Percentiles rank a stretch among this genome's conserved stretches.
Conservation (phyloP, 1,140 invertebrate genomes). For the Daktulosphaira vitifoliae region DNA sequence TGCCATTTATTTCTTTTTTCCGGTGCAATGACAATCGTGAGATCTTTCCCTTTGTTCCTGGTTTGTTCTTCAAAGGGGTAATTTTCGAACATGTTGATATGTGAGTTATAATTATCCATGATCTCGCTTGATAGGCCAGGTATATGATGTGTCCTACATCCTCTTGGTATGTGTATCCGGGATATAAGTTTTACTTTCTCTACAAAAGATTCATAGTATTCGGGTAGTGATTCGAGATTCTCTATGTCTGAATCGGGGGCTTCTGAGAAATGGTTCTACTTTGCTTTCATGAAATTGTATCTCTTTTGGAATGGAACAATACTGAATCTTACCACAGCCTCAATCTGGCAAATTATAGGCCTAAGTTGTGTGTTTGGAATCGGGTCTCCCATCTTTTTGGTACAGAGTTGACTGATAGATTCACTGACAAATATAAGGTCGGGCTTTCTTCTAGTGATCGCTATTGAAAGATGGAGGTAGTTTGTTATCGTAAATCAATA, state of each 20-base stretch:
- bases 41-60: neutral
- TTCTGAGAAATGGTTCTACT: constrained; percentile 17
- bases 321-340: neutral
- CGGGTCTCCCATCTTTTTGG: constrained; percentile 15
- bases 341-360: constrained; percentile 13
- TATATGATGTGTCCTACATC: constrained; percentile 21
- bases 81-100: constrained; percentile 2
- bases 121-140: constrained; percentile 8
- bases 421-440: constrained; percentile 29
- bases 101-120: neutral
- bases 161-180: constrained; percentile 16
- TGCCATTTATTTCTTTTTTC: constrained; percentile 10
- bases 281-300: constrained; percentile 22
- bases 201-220: constrained; percentile 19
- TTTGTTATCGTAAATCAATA: constrained; percentile 21
- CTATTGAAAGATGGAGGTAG: constrained; percentile 18
- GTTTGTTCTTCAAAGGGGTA: neutral
- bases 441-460: constrained; percentile 10
- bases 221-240: neutral
- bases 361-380: constrained; percentile 27
- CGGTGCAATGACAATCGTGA: neutral
- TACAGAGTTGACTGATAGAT: neutral
- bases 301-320: constrained; percentile 25
- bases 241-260: constrained; percentile 1
- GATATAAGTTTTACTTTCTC: neutral